Evolutionary conservation across 1,140 invertebrate genomes (phyloP), one percentile per base, ranked within the genome.

Genomic region (Halesus radiatus): DNA sequence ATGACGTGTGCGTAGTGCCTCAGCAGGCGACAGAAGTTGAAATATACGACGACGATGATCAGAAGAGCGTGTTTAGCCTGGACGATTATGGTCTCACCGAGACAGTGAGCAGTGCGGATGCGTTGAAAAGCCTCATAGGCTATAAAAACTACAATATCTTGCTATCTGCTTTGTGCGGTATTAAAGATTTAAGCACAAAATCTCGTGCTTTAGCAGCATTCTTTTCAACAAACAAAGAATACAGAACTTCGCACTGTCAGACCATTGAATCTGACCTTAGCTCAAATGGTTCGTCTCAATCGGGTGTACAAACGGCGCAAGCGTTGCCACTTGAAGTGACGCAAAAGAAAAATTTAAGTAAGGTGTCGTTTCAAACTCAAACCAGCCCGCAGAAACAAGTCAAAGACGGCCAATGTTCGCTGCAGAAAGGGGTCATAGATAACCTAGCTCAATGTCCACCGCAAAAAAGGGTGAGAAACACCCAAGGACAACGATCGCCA

Each of bases 71-170:
- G 13, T 29, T 70, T 10, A 18, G 22, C 3, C n/a, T 70, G 3
- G n/a, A 23, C 23, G 60, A 70, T 50, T 70, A 15, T 10, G 66
- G 45, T 1, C n/a, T 50, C n/a, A 45, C 66, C 0, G 66, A 70
- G n/a, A n/a, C 37, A 0, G 37, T 70, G 7, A 52, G 22, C 5
- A 70, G 32, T 18, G 66, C 37, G 2, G 66, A 70, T 23, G 37
- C n/a, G 37, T 23, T 70, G 13, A 70, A 70, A 70, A 70, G 22
- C n/a, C 37, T 45, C 3, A 70, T 70, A 13, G 66, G 66, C 10
- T 50, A 50, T 20, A 70, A 70, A 16, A 70, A 70, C 18, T 70
- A 70, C 37, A 70, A 50, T 50, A 23, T 70, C 13, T 50, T 70
- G 8, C 37, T 70, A 0, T 50, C 66, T 4, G 66, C 66, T 50